These are phyloP conservation scores for Gadus chalcogrammus DNA, from an alignment of 2,113 vertebrate genomes.

Conservation along the genomic window DNA sequence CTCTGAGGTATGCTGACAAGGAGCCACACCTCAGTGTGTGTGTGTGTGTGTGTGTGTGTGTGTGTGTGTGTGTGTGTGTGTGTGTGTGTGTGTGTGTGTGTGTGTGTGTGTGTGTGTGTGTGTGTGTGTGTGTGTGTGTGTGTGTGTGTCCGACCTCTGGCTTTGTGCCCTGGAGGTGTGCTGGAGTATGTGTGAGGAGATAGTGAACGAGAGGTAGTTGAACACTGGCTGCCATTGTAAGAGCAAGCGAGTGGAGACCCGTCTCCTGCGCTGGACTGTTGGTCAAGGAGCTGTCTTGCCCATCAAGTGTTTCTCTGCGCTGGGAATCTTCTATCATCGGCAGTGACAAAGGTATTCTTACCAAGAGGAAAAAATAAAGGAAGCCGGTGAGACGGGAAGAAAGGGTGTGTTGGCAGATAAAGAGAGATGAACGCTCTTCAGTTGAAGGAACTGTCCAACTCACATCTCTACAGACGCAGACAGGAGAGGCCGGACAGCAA, in stretches of 20 bases:
- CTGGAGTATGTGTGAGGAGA: constrained; percentile 55
- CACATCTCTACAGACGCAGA: constrained; percentile 88
- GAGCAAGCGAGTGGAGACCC: neutral
- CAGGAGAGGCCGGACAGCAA: constrained; percentile 86
- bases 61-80: too few relatives aligned
- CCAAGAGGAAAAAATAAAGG: neutral
- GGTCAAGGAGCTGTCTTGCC: neutral
- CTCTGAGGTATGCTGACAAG: neutral
- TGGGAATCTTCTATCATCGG: constrained; percentile 7
- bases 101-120: too few relatives aligned
- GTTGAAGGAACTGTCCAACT: constrained; percentile 90
- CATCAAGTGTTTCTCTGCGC: constrained; percentile 10
- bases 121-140: constrained; percentile 57
- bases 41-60: too few relatives aligned
- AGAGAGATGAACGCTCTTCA: constrained; percentile 81
- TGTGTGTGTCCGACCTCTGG: constrained; percentile 57
- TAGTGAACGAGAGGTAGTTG: constrained; percentile 33
- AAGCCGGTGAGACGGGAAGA: constrained; percentile 46
- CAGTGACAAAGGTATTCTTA: constrained; percentile 22
- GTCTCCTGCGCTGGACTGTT: neutral
- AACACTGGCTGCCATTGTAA: constrained; percentile 67
- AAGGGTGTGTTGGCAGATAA: constrained; percentile 39
- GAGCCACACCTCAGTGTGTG: too few relatives aligned
- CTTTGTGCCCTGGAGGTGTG: constrained; percentile 73
- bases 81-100: too few relatives aligned